phyloP scores from a whole-genome alignment of 2,797 vertebrate species.

The Notolepis coatsorum region DNA sequence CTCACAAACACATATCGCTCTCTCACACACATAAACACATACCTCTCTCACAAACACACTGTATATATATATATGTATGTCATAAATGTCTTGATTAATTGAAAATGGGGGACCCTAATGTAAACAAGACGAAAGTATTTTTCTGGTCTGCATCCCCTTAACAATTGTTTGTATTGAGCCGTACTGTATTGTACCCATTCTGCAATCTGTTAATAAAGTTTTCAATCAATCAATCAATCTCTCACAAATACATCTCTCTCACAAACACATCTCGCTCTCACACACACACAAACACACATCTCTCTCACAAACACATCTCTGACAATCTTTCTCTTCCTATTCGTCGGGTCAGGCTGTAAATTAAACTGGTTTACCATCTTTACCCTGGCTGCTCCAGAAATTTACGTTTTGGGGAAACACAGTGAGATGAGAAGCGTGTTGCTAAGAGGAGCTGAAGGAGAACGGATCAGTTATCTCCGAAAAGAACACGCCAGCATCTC shows the following conservation, averaged over 20 bases:
- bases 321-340: conserved; percentile 24
- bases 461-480: conserved; percentile 36
- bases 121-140: no score
- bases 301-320: conserved; percentile 9
- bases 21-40: no score
- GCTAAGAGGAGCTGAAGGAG: conserved; percentile 2
- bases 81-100: no score
- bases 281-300: conserved; percentile 1
- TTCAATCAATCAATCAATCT: no score
- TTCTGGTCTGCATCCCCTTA: no score
- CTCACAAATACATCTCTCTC: background rate
- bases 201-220: no score
- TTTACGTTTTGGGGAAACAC: conserved; percentile 29
- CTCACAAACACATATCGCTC: no score
- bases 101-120: no score
- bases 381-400: conserved; percentile 33
- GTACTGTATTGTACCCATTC: no score
- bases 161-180: no score
- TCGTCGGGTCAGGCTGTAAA: conserved; percentile 25
- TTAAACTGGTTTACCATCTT: conserved; percentile 38
- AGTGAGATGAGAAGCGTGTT: conserved; percentile 33
- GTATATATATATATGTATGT: no score
- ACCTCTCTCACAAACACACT: no score
- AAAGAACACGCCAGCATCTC: conserved; percentile 6
- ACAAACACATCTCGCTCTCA: background rate